Percentiles rank a stretch among this genome's conserved stretches.
These are phyloP conservation scores for Theretra japonica DNA, from an alignment of 2,888 invertebrate species.

Conservation along the genomic window DNA sequence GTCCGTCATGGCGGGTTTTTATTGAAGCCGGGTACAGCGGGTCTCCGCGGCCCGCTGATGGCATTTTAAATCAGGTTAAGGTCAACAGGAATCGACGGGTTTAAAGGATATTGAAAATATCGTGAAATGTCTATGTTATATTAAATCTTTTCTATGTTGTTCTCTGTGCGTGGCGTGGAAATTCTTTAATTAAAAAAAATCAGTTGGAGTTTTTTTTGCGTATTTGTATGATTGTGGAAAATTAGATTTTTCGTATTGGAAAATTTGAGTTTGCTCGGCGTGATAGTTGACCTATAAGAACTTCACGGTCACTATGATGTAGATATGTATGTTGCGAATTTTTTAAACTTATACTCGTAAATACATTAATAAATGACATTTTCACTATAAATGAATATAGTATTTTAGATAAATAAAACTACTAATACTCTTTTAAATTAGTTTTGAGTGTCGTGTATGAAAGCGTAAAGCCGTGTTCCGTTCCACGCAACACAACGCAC, in stretches of 20 bases:
- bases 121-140: neutral
- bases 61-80: slow-evolving; percentile 84
- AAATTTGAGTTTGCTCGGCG: too few species aligned
- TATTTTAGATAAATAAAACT: neutral
- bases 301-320: too few species aligned
- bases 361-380: too few species aligned
- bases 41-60: slow-evolving; percentile 60
- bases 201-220: too few species aligned
- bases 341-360: too few species aligned
- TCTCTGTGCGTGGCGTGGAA: neutral
- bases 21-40: slow-evolving; percentile 42
- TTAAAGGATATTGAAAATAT: neutral
- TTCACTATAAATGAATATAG: too few species aligned
- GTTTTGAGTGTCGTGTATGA: neutral
- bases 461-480: slow-evolving; percentile 1
- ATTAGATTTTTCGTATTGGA: too few species aligned
- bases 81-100: slow-evolving; percentile 59
- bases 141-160: neutral
- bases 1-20: slow-evolving; percentile 75
- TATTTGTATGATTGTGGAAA: too few species aligned
- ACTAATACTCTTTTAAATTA: neutral
- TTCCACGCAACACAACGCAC: slow-evolving; percentile 22
- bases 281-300: too few species aligned
- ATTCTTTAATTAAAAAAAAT: too few species aligned
- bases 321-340: too few species aligned